These are phyloP conservation scores for Yasuhikotakia modesta DNA, from an alignment of 2,797 vertebrate species.

Conservation along the genomic window DNA sequence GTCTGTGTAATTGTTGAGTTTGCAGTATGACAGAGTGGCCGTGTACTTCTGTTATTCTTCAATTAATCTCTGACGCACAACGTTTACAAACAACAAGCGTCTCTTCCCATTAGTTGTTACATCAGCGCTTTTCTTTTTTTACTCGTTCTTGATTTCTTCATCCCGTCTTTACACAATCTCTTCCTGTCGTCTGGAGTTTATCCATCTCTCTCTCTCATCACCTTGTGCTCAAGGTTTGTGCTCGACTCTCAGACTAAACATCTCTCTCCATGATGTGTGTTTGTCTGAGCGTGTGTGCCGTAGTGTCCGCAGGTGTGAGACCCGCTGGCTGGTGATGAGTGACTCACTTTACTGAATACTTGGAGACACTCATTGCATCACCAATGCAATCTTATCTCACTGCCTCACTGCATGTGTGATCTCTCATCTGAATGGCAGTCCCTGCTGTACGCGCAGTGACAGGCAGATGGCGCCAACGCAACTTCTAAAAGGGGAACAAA, in stretches of 20 bases:
- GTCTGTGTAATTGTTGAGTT: conserved; percentile 63
- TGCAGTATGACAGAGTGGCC: conserved; percentile 69
- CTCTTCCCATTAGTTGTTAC: conserved; percentile 63
- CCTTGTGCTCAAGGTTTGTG: conserved; percentile 51
- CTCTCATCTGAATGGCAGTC: no score
- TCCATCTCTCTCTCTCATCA: no score
- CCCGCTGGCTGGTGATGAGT: background rate
- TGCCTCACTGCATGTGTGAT: background rate
- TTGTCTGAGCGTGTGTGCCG: background rate
- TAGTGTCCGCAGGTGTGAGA: background rate
- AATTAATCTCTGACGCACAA: conserved; percentile 68
- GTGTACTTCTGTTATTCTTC: conserved; percentile 77
- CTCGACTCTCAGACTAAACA: conserved; percentile 52
- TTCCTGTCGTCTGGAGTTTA: background rate
- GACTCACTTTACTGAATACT: background rate
- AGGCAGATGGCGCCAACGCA: conserved; percentile 71
- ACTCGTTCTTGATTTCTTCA: background rate
- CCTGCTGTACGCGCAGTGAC: conserved; percentile 44
- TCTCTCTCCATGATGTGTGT: conserved; percentile 22
- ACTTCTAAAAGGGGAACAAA: background rate
- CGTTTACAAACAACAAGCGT: conserved; percentile 48
- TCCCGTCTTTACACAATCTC: conserved; percentile 31
- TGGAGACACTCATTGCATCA: background rate
- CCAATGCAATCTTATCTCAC: no score
- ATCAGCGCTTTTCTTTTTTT: conserved; percentile 42